Base-by-base conservation (phyloP, 2,888 invertebrate species). In the Ophraella communa region DNA sequence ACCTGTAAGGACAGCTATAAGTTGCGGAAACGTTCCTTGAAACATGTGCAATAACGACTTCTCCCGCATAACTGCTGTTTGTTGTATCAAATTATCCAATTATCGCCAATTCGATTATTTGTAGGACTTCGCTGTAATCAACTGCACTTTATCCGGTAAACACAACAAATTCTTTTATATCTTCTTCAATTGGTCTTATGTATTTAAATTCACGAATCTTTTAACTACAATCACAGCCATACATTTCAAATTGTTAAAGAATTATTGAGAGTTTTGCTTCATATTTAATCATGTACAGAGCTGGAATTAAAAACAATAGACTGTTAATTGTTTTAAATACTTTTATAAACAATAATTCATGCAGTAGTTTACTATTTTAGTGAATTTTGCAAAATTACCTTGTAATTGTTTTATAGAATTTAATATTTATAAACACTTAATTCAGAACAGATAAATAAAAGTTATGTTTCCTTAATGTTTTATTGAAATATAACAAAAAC, bases 1-100 rank as follows among this genome's bases (percentile, higher is more conserved):
- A 78, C 78, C 78, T 49, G 77, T 76, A 33, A 79, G 67, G 49
- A 77, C 78, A 39, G 78, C 78, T 11, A 79, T 62, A 30, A 79
- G 67, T 68, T 79, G 79, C 10, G 78, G 78, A 56, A 75, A 69
- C 17, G 74, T 77, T 35, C 77, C 77, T 53, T 73, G 68, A 58
- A 79, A 74, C 70, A 78, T 74, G 23, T 73, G 66, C 53, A 69
- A 63, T 33, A 73, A 52, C 53, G 70, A 69, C 57, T 65, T 71
- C 35, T 73, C 72, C 62, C 69, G 68, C 74, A 74, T 73, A 51
- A 63, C 65, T 68, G 52, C 21, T 49, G 56, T 55, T 53, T 24
- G 10, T 1, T 23, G 14, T 10, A 51, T 17, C 27, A 27, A 51
- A 51, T 27, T 51, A 51, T 27, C 14, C 17, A 23, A 14, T 17